Evolutionary conservation across 2,113 vertebrate genomes (phyloP), one percentile per base, ranked within the genome.

Genomic region (Pseudorasbora parva): DNA sequence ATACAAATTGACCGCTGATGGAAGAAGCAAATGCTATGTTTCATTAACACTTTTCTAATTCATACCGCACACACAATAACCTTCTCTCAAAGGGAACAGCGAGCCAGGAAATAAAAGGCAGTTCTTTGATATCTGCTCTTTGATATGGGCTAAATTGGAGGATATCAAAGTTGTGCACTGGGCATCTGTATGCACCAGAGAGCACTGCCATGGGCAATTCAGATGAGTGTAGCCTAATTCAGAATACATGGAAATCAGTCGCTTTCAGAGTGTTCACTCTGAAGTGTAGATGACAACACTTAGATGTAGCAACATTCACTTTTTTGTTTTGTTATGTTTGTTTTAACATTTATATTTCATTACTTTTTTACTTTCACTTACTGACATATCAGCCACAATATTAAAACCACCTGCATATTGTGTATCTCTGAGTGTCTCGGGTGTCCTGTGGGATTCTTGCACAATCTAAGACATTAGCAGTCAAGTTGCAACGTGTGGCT

Each of bases 91-190:
- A 37, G 25, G 30, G 60, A 62, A 12, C 37, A 23, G 71, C 33
- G 76, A 54, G n/a, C 33, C 10, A 33, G 83, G 71, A 83, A 85
- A 85, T 82, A 60, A 76, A 71, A 86, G 81, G 62, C 21, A 43
- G 43, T n/a, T 62, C 43, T 88, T 83, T 73, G 64, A 82, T 59
- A 83, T 57, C 49, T 33, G 37, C 21, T 78, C 78, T 84, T 59
- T 82, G 77, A 81, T 60, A 69, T 84, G 60, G 30, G n/a, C 3
- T 81, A 43, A 77, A 54, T 71, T 71, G 51, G 30, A 23, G 19
- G 47, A 83, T 78, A 81, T 82, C 64, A 86, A 79, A 54, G 27
- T 54, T 79, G 47, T 37, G 64, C 23, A 6, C 66, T 4, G 43
- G 78, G 56, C 60, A 71, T 85, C 78, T 85, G 51, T 60, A 27